Conservation (phyloP, 2,113 vertebrate genomes). For the Trichomycterus rosablanca region DNA sequence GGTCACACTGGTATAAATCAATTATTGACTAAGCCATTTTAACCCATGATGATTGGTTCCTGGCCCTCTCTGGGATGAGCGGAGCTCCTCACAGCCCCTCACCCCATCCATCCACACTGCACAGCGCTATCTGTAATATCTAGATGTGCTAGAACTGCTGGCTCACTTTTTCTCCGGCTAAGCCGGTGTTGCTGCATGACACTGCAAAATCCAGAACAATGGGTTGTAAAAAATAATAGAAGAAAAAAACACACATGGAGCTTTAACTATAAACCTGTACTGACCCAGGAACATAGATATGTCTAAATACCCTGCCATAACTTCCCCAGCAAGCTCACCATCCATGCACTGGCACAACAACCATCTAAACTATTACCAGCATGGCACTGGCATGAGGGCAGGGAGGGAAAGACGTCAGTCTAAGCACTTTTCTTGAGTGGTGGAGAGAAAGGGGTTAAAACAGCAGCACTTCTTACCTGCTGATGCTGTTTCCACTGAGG, state of each 20-base stretch:
- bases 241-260: not conserved
- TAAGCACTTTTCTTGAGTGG: slow-evolving; percentile 33
- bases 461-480: slow-evolving; percentile 76
- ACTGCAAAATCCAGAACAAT: slow-evolving; percentile 27
- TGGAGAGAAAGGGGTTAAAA: slow-evolving; percentile 53
- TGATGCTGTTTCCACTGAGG: slow-evolving; percentile 96
- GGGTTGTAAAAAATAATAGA: not conserved
- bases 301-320: slow-evolving; percentile 2
- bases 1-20: slow-evolving; percentile 8
- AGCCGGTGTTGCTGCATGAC: slow-evolving; percentile 13
- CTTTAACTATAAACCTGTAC: not conserved
- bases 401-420: slow-evolving; percentile 13
- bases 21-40: not conserved
- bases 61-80: not conserved
- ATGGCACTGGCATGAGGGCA: not conserved
- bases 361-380: not conserved
- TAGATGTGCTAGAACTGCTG: not conserved
- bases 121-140: not conserved
- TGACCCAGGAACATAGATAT: not conserved
- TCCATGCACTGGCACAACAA: not conserved
- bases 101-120: not conserved
- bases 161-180: not conserved
- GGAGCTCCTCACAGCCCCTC: not conserved
- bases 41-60: not conserved
- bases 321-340: slow-evolving; percentile 7